Evolutionary conservation across 2,797 vertebrate genomes (phyloP), one percentile per base, ranked within the genome.

Genomic region (Rallus crepitans): DNA sequence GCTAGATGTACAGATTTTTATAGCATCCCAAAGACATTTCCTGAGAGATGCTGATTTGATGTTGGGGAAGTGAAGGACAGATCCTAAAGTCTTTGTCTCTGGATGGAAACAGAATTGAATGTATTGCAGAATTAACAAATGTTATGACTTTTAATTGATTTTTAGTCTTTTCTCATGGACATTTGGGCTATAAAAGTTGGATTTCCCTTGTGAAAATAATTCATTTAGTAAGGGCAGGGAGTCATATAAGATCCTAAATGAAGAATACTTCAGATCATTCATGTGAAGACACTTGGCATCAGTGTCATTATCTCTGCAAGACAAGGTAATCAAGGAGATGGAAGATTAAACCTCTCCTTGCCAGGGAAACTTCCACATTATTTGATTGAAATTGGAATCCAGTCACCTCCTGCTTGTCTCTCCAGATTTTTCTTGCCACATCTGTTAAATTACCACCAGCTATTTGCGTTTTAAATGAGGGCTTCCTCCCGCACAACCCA

Each of bases 401-500:
- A 89, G 86, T 93, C 88, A 92, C 94, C 64, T 90, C 31, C 2
- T 55, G 45, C 64, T 73, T n/a, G 33, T 39, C 35, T 95, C 56
- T 87, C 42, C 53, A 84, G 83, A 60, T 66, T 95, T 95, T 95
- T 85, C 90, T 94, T 87, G 50, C 81, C 93, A 90, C 93, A 91
- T 96, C 95, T 97, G 97, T 95, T 95, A 75, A 94, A 85, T 91
- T 96, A 83, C 94, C 96, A 94, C 66, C 95, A 94, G 81, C 94
- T 95, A 94, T 96, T 97, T 97, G 97, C 8, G 77, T 97, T 96
- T 97, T 55, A 94, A 75, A 95, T 50, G 96, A 96, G 96, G 61
- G 47, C 61, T 97, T 81, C 95, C 95, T 95, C 96, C 93, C 56
- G 42, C 93, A 80, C 82, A 93, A 42, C 94, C 97, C 97, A 98